Percentiles rank a stretch among this genome's conserved stretches.
Conservation (phyloP, 2,888 invertebrate species). For the Lathronympha strigana region DNA sequence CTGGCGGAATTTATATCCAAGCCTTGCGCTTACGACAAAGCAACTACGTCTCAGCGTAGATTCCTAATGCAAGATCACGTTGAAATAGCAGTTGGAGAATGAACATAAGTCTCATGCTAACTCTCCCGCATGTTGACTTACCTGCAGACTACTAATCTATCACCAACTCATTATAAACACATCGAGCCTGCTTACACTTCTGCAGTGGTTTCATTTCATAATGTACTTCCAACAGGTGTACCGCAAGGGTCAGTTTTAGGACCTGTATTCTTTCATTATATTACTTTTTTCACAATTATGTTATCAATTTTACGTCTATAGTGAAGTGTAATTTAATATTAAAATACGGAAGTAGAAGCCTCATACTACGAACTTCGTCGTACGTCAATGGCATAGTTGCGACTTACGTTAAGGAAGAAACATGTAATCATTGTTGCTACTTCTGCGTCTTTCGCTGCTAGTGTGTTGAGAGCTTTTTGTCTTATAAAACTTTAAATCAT, state of each 20-base stretch:
- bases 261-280: not conserved
- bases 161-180: too few species aligned
- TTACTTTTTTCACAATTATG: not conserved
- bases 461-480: constrained; percentile 7
- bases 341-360: constrained; percentile 26
- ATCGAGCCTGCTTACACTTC: too few species aligned
- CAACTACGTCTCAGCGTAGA: too few species aligned
- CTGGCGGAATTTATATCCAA: too few species aligned
- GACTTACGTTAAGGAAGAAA: constrained; percentile 70
- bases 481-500: constrained; percentile 6
- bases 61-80: too few species aligned
- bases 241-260: not conserved
- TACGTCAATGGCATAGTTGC: constrained; percentile 58
- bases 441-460: constrained; percentile 12
- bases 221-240: not conserved
- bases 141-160: too few species aligned
- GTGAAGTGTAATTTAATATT: too few species aligned
- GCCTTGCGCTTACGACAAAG: too few species aligned
- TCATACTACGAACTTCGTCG: constrained; percentile 49
- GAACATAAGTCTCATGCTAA: too few species aligned
- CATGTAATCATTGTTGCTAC: constrained; percentile 54
- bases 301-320: too few species aligned
- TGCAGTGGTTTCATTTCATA: not conserved
- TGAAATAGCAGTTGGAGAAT: too few species aligned
- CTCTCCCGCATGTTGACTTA: too few species aligned